Evolutionary conservation across 2,113 vertebrate genomes (phyloP).

Genomic region (Talpa occidentalis): DNA sequence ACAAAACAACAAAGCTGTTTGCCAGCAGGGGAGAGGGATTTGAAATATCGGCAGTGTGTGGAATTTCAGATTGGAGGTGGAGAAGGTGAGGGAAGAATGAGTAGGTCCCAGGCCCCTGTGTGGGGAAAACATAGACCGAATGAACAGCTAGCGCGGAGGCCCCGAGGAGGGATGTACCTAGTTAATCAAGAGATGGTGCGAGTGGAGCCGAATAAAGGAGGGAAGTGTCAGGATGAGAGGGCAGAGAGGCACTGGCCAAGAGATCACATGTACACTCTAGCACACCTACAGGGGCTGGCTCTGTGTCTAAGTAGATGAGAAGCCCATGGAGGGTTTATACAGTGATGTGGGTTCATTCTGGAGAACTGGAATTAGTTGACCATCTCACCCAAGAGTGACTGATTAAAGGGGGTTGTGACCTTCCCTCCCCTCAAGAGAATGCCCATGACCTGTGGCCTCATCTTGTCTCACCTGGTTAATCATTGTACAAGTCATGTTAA

Average conservation of each 20-base stretch:
- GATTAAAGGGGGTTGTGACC: background rate
- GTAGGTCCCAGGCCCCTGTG: background rate
- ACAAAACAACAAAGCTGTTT: background rate
- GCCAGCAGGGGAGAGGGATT: background rate
- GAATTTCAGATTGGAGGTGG: background rate
- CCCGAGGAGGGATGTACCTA: background rate
- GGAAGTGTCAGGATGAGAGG: background rate
- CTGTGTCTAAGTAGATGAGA: background rate
- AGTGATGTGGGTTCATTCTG: background rate
- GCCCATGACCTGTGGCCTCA: background rate
- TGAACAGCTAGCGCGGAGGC: background rate
- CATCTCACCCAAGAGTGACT: background rate
- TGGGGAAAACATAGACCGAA: background rate
- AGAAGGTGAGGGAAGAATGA: background rate
- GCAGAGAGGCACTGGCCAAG: background rate
- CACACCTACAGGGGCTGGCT: background rate
- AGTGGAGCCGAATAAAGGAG: background rate
- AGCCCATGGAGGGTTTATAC: background rate
- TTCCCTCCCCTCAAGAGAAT: background rate
- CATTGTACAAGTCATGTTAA: background rate
- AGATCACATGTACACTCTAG: rapidly evolving
- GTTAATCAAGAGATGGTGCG: background rate
- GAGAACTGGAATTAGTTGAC: background rate
- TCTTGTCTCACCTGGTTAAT: background rate
- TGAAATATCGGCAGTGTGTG: background rate